Base-by-base conservation (phyloP, 1,140 invertebrate genomes). In the Drosophila yakuba region DNA sequence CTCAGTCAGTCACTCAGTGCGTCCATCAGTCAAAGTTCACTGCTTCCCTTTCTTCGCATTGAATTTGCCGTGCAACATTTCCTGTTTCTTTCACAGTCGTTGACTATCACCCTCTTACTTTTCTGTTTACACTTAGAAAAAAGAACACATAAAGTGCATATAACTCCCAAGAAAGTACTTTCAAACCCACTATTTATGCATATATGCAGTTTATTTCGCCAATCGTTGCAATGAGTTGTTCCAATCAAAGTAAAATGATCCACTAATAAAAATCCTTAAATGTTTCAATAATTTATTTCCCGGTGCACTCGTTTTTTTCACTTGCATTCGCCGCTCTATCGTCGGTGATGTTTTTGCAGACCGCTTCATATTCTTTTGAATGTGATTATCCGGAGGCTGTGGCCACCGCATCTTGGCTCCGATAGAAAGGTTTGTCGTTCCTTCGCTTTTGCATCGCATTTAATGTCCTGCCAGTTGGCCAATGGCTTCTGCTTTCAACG, bases 331-430 rank as follows among this genome's bases (percentile, higher is more conserved):
- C 38, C 35, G 39, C 15, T 74, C 74, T 82, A 85, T 85, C 80
- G 77, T 76, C 52, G 57, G 44, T 57, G 69, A 68, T 86, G 80
- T 86, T 86, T 83, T 86, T 83, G 80, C 76, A 89, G 79, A 72
- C 74, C 76, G 84, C 84, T 89, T 86, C 83, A 80, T 88, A 89
- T 86, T 85, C 83, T 86, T 84, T 86, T 86, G 83, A 86, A 86
- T 86, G 83, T 86, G 83, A 86, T 86, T 86, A 86, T 86, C 83
- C 83, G 62, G 78, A 83, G 83, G 83, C 83, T 85, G 69, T 79
- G 77, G 80, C 71, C 79, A 75, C 74, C 82, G 80, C 69, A 79
- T 83, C 83, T 83, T 80, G 71, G 76, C 83, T 88, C 82, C 80
- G 83, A 86, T 86, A 86, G 83, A 86, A 74, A 51, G 74, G 73